phyloP scores from a whole-genome alignment of 2,888 invertebrate genomes.

The Magallana nippona region DNA sequence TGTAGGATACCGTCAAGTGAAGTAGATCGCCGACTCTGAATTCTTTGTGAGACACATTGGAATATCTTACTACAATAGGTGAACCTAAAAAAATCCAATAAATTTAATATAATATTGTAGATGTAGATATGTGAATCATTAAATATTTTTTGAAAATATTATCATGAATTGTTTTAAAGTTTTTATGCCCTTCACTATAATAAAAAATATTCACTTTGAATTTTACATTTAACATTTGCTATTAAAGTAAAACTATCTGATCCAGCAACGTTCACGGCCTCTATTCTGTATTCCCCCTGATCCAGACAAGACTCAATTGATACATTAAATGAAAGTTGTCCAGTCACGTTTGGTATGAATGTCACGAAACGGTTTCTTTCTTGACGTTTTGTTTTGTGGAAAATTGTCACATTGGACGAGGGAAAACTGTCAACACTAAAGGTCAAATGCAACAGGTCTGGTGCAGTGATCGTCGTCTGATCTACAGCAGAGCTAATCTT shows the following conservation, averaged over 20 bases:
- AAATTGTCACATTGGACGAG: background rate
- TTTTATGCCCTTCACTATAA: too few relatives aligned
- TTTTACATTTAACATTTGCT: background rate
- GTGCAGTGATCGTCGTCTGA: background rate
- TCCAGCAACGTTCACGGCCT: background rate
- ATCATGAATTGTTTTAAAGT: too few relatives aligned
- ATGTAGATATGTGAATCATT: too few relatives aligned
- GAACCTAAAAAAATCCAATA: too few relatives aligned
- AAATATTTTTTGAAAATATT: too few relatives aligned
- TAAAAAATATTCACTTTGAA: too few relatives aligned
- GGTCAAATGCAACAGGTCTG: background rate
- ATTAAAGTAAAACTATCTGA: fast-evolving
- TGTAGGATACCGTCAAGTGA: too few relatives aligned
- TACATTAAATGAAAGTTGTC: background rate
- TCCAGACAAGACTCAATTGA: background rate
- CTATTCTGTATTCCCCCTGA: background rate
- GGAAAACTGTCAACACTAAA: background rate
- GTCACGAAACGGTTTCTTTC: too few relatives aligned
- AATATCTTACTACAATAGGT: too few relatives aligned
- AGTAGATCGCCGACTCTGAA: too few relatives aligned
- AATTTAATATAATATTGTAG: too few relatives aligned
- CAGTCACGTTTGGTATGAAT: background rate
- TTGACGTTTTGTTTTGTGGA: background rate
- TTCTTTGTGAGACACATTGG: too few relatives aligned
- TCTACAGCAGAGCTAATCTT: background rate